Conservation (phyloP, 1,140 invertebrate genomes). For the Diabrotica undecimpunctata region DNA sequence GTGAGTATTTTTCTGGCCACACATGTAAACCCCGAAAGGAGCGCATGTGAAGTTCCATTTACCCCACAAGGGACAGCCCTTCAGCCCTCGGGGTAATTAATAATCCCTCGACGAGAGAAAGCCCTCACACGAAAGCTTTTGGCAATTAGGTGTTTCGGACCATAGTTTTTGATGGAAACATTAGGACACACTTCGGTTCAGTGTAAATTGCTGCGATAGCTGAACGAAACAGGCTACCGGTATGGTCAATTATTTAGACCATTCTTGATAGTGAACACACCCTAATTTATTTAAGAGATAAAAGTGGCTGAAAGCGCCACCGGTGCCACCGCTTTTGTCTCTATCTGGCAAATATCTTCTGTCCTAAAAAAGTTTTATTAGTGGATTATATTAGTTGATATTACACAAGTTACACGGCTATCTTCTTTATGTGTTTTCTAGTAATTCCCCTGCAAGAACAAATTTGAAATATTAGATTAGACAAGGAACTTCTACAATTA, state of each 20-base stretch:
- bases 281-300: conserved; percentile 13
- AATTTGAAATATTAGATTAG: too few relatives aligned
- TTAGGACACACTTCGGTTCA: conserved; percentile 25
- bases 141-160: conserved; percentile 41
- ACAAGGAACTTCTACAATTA: too few relatives aligned
- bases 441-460: too few relatives aligned
- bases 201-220: conserved; percentile 24
- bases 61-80: conserved; percentile 9
- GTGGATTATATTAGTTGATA: too few relatives aligned
- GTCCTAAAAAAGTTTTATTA: too few relatives aligned
- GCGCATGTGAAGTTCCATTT: conserved; percentile 18
- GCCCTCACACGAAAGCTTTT: conserved; percentile 40
- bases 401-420: too few relatives aligned
- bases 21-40: conserved; percentile 9
- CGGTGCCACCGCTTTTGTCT: too few relatives aligned
- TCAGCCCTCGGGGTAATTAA: conserved; percentile 33
- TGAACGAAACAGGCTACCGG: conserved; percentile 19
- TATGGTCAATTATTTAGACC: conserved; percentile 21
- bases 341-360: too few relatives aligned
- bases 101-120: conserved; percentile 31
- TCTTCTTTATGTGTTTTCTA: too few relatives aligned
- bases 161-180: conserved; percentile 37
- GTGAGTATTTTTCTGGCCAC: conserved; percentile 15
- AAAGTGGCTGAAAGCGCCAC: neutral
- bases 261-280: conserved; percentile 18